A percentile compares a stretch with the other conserved stretches of the same genome.
phyloP scores from a whole-genome alignment of 2,888 invertebrate genomes.

The Halictus ligatus region DNA sequence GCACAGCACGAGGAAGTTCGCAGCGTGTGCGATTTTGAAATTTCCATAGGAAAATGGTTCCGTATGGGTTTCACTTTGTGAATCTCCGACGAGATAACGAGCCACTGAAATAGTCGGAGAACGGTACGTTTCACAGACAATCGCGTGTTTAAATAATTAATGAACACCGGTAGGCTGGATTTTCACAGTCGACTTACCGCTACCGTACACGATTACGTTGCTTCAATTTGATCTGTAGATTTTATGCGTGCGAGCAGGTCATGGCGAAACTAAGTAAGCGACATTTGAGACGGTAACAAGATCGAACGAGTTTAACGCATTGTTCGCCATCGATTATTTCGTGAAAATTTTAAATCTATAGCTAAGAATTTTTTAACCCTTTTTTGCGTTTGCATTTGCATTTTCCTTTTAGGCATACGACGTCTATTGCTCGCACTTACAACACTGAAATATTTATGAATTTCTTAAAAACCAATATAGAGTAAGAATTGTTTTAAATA shows the following conservation, averaged over 20 bases:
- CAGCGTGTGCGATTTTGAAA: not conserved
- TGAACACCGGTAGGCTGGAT: not conserved
- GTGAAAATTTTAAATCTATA: not conserved
- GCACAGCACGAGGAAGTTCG: not conserved
- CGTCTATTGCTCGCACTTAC: too few species aligned
- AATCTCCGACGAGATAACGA: slow-evolving; percentile 4
- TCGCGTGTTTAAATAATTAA: not conserved
- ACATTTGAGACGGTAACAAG: not conserved
- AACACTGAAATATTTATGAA: too few species aligned
- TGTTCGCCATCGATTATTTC: not conserved
- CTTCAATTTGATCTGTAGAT: not conserved
- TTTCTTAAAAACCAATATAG: too few species aligned
- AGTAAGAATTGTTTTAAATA: too few species aligned
- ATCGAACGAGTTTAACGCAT: not conserved
- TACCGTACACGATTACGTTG: not conserved
- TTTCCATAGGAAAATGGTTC: not conserved
- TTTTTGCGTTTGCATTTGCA: too few species aligned
- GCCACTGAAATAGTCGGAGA: not conserved
- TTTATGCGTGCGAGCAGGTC: not conserved
- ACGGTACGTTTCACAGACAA: not conserved
- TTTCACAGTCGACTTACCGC: not conserved
- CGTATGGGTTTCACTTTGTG: not conserved
- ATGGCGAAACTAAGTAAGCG: not conserved
- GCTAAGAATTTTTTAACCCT: not conserved
- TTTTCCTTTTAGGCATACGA: too few species aligned